These are phyloP conservation scores for Cnemophilus loriae DNA, from an alignment of 2,113 vertebrate genomes.

Conservation along the genomic window DNA sequence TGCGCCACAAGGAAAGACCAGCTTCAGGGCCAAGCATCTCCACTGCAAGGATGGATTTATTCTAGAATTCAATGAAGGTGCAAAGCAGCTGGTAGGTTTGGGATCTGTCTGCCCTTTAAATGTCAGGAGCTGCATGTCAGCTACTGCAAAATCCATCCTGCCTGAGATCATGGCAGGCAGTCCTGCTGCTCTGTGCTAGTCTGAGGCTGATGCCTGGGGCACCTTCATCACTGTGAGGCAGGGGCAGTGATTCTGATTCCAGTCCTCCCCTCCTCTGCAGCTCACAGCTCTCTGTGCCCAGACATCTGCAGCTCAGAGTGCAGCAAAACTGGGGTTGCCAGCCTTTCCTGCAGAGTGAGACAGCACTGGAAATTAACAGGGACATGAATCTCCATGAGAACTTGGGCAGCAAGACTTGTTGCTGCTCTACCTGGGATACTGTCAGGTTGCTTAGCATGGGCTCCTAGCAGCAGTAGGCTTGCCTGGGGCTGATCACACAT, in stretches of 20 bases:
- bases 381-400: background rate
- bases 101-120: background rate
- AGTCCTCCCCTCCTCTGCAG: background rate
- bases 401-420: background rate
- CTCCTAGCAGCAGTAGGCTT: background rate
- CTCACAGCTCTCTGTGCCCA: background rate
- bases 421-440: background rate
- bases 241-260: background rate
- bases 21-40: background rate
- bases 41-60: background rate
- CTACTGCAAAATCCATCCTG: background rate
- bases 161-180: background rate
- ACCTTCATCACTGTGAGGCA: accelerated
- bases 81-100: background rate
- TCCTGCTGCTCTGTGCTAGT: background rate
- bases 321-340: background rate
- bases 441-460: background rate
- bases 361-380: background rate
- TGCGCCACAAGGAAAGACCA: background rate
- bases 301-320: background rate
- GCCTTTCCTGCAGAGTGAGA: background rate
- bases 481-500: background rate
- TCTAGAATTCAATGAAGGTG: background rate
- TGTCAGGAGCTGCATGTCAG: background rate
- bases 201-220: background rate